Base-by-base conservation (phyloP, 2,888 invertebrate genomes). In the Diarsia rubi region DNA sequence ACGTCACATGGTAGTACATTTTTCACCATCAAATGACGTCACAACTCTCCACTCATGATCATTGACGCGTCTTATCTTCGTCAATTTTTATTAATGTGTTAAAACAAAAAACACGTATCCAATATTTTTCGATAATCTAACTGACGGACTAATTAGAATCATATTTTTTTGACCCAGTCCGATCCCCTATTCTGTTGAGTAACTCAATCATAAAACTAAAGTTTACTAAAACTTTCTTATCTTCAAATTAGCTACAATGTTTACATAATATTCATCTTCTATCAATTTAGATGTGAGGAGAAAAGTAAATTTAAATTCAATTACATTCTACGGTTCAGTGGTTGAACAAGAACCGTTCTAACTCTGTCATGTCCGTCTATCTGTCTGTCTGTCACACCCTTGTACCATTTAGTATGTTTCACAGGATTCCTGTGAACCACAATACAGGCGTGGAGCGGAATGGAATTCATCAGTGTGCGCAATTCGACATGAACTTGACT, bases 361-460 rank as follows among this genome's bases (percentile, higher is more conserved):
- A 49, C 65, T 37, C 59, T 8, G 5, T n/a, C 31, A 31, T 52
- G 71, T 68, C 52, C 19, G 11, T 44, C 27, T 16, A 4, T 42
- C 52, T 19, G 45, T 27, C 52, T 52, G 12, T 44, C 14, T 62
- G 37, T 75, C 74, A 66, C 57, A 59, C 57, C 44, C 49, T 68
- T 42, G 42, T 67, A 49, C 21, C 8, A 44, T 59, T 64, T 47
- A 27, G 73, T 24, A 37, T 52, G 3, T 16, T 63, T 72, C 31
- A 2, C 4, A 21, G n/a, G n/a, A 62, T 21, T 62, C 63, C 1
- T 45, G 49, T 62, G 49, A 11, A 27, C 6, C 54, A 16, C 3
- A 14, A 31, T 45, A n/a, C 21, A 5, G 2, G 5, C 31, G 11
- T 70, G 14, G 12, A 16, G 24, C 1, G 3, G 16, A 45, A 69